Percentiles rank a stretch among this genome's conserved stretches.
Conservation (phyloP, 2,113 vertebrate genomes). For the Anhinga rufa region DNA sequence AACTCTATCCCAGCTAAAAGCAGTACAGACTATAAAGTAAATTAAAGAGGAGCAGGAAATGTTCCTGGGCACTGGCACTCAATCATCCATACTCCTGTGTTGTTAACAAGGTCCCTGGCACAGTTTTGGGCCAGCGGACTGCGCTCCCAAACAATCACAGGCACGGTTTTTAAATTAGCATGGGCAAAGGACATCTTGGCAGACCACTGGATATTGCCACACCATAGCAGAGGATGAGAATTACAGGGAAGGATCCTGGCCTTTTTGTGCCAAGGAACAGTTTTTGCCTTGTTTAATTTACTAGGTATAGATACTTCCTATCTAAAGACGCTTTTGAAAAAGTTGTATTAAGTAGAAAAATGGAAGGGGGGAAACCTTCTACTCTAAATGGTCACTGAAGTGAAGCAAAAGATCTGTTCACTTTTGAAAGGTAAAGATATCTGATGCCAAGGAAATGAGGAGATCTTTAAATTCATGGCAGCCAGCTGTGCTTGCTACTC, state of each 20-base stretch:
- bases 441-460: background rate
- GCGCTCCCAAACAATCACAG: background rate
- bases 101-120: background rate
- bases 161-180: background rate
- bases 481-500: background rate
- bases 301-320: background rate
- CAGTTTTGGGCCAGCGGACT: background rate
- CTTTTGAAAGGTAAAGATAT: background rate
- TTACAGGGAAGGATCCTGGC: background rate
- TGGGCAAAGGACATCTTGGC: background rate
- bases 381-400: background rate
- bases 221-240: background rate
- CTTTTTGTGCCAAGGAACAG: background rate
- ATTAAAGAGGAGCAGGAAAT: background rate
- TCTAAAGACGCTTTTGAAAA: background rate
- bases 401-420: background rate
- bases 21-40: background rate
- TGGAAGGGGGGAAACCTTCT: rapidly evolving
- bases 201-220: background rate
- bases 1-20: background rate
- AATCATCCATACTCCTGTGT: background rate
- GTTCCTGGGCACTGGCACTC: background rate
- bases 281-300: background rate
- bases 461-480: background rate
- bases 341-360: background rate